Conservation (phyloP, 2,888 invertebrate species). For the Trileptium ribeirensis region DNA sequence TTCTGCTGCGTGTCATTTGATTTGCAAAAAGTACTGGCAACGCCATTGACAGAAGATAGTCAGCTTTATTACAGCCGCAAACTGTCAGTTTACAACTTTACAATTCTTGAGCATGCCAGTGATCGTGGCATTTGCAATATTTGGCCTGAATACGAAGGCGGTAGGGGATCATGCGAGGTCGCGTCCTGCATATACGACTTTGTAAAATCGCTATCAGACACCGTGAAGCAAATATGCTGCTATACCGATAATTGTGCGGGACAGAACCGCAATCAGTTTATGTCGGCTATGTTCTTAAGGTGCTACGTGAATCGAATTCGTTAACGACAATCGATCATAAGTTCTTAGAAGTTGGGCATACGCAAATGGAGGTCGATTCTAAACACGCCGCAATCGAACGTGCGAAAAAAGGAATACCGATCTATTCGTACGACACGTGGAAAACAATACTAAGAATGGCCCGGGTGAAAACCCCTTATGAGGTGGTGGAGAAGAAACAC, state of each 20-base stretch:
- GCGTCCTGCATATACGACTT: neutral
- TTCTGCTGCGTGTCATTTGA: neutral
- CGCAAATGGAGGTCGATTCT: neutral
- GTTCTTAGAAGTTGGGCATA: neutral
- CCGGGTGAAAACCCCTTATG: neutral
- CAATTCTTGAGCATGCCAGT: neutral
- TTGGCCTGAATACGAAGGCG: neutral
- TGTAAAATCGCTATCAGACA: neutral
- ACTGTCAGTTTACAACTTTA: neutral
- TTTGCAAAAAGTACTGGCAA: neutral
- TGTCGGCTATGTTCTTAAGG: neutral
- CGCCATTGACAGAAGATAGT: neutral
- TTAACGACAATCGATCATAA: neutral
- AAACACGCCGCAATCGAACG: neutral
- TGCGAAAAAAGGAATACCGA: no score
- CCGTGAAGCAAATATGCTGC: neutral
- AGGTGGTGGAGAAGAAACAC: neutral
- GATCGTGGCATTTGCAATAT: neutral
- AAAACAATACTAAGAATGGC: neutral
- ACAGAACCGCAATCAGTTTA: neutral
- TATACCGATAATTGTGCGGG: neutral
- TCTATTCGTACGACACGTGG: neutral
- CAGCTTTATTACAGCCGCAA: neutral
- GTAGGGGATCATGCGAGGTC: neutral
- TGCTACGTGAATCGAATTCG: neutral